Evolutionary conservation across 53 echinoderm and acorn worm species (phyloP), one percentile per base, ranked within the genome.

Genomic region (Henricia sp.): DNA sequence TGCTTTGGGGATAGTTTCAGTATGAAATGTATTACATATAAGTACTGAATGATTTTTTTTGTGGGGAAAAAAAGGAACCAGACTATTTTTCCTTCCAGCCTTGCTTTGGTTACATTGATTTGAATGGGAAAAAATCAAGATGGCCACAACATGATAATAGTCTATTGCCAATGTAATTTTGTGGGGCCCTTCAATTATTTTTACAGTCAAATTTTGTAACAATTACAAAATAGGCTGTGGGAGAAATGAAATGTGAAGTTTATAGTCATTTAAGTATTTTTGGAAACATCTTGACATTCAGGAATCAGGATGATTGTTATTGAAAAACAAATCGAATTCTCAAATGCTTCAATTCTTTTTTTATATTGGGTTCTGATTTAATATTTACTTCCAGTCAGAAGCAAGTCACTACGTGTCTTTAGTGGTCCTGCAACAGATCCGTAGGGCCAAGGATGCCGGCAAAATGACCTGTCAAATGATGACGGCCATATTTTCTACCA

Each of bases 301-400:
- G 52, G 52, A 51, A 51, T 51, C 52, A 51, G 52, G 52, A 51
- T 51, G 52, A 51, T 51, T 51, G 52, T 6, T 53, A 53, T 53
- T 53, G 53, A 53, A 53, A 53, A 53, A 6, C 53, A 53, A 53
- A 53, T 53, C 16, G 24, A 53, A 53, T 53, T 53, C 53, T 53
- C 53, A 53, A 53, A 53, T 53, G 53, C 16, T 53, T 53, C 53
- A 53, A 53, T 53, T 53, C 6, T n/a, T 6, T 53, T 53, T 53
- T 2, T 53, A 53, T 53, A 53, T 53, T 53, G 53, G 53, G 53
- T 53, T 53, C 16, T 51, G 52, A 51, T 51, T 51, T 51, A 51
- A 51, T 51, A 51, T 51, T 51, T 51, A 2, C 52, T 51, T 51
- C 52, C 52, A 51, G 52, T 51, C 52, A 51, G 52, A 51, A 51